Conservation (phyloP, 2,113 vertebrate genomes). For the Silurus glanis region DNA sequence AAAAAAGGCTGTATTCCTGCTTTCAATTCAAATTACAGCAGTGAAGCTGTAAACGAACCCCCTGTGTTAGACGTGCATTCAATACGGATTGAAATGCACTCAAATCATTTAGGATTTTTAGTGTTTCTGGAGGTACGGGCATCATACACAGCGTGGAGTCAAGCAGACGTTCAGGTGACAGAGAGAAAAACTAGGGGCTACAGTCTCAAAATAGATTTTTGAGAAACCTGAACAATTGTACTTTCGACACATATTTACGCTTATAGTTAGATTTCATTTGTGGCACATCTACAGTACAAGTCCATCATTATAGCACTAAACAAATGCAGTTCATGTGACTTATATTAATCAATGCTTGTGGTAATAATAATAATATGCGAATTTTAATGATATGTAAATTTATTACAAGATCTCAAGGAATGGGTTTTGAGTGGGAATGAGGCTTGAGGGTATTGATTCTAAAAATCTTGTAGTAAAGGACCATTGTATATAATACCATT, state of each 20-base stretch:
- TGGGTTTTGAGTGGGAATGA: no score
- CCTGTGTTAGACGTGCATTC: slow-evolving; percentile 37
- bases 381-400: no score
- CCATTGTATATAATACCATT: no score
- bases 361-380: no score
- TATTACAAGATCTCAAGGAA: no score
- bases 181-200: not conserved
- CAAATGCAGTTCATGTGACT: no score
- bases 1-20: not conserved
- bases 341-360: no score
- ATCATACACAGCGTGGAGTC: not conserved
- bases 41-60: slow-evolving; percentile 48
- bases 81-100: slow-evolving; percentile 46
- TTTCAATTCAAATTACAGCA: slow-evolving; percentile 46
- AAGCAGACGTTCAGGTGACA: not conserved
- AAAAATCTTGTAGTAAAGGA: no score
- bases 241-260: not conserved
- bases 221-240: not conserved
- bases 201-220: not conserved
- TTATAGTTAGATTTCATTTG: no score
- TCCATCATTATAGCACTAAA: no score
- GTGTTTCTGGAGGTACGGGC: not conserved
- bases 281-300: no score
- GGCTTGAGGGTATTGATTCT: no score
- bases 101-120: slow-evolving; percentile 14